Percentiles rank a stretch among this genome's conserved stretches.
These are phyloP conservation scores for Cricetomys ansorgei DNA, from an alignment of 2,113 vertebrate genomes.

Conservation along the genomic window DNA sequence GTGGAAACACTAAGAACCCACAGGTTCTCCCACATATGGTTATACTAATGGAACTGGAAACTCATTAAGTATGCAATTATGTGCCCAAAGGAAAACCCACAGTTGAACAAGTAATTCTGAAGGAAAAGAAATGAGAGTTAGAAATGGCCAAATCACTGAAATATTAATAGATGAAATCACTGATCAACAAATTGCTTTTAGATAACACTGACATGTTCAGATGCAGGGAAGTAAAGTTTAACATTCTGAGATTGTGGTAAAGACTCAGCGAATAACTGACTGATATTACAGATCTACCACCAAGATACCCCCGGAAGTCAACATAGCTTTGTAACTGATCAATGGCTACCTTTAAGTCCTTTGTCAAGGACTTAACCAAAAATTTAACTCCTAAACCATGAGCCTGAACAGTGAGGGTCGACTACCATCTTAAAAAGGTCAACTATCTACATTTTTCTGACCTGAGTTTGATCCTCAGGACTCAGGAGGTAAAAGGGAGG, in stretches of 20 bases:
- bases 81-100: slow-evolving; percentile 40
- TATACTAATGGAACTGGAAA: slow-evolving; percentile 25
- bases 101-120: slow-evolving; percentile 62
- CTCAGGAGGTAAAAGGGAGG: background rate
- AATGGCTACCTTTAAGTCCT: slow-evolving; percentile 4
- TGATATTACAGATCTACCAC: slow-evolving; percentile 14
- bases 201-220: background rate
- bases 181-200: slow-evolving; percentile 51
- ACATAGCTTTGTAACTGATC: background rate
- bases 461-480: background rate
- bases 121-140: slow-evolving; percentile 25
- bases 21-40: background rate
- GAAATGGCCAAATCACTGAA: slow-evolving; percentile 25
- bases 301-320: background rate
- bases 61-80: slow-evolving; percentile 48
- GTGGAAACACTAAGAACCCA: slow-evolving; percentile 4
- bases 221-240: slow-evolving; percentile 37
- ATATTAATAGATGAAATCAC: slow-evolving; percentile 48
- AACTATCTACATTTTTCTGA: background rate
- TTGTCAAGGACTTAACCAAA: no score
- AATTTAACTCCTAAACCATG: background rate
- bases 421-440: background rate
- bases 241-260: slow-evolving; percentile 14
- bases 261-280: slow-evolving; percentile 37
- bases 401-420: background rate